Percentiles rank a stretch among this genome's conserved stretches.
Evolutionary conservation across 2,888 invertebrate genomes (phyloP).

Genomic region (Drosophila austrosaltans): DNA sequence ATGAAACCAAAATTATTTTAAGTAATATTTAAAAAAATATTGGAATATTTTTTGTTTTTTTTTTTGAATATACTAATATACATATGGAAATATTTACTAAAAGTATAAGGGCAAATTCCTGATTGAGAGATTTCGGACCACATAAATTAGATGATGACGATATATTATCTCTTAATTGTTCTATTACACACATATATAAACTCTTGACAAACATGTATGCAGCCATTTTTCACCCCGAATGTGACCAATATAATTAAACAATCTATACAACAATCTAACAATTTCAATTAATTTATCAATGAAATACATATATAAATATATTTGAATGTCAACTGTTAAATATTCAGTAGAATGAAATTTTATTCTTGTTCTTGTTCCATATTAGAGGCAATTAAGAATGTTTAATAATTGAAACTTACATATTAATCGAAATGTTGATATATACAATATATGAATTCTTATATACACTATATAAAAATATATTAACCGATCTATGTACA

Average conservation of each 20-base stretch:
- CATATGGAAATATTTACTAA: no score
- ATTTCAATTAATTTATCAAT: slow-evolving; percentile 1
- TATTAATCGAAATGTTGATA: slow-evolving; percentile 14
- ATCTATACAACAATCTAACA: slow-evolving; percentile 1
- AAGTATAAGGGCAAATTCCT: neutral
- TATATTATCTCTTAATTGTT: neutral
- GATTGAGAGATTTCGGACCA: slow-evolving; percentile 1
- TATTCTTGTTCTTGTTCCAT: slow-evolving; percentile 41
- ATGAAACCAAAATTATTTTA: no score
- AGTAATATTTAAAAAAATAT: no score
- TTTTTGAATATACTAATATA: no score
- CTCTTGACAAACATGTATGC: no score
- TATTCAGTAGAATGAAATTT: slow-evolving; percentile 25
- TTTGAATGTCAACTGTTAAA: slow-evolving; percentile 2
- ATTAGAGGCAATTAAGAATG: slow-evolving; percentile 35
- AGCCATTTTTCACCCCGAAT: no score
- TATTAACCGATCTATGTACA: slow-evolving; percentile 12
- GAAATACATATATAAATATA: slow-evolving; percentile 9
- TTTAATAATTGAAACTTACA: slow-evolving; percentile 30
- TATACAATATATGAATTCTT: neutral
- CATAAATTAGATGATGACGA: neutral
- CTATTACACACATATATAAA: neutral
- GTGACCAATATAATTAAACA: neutral
- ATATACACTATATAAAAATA: neutral
- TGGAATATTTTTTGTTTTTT: no score